Evolutionary conservation across 2,888 invertebrate genomes (phyloP), one percentile per base, ranked within the genome.

Genomic region (Dryomyza anilis): DNA sequence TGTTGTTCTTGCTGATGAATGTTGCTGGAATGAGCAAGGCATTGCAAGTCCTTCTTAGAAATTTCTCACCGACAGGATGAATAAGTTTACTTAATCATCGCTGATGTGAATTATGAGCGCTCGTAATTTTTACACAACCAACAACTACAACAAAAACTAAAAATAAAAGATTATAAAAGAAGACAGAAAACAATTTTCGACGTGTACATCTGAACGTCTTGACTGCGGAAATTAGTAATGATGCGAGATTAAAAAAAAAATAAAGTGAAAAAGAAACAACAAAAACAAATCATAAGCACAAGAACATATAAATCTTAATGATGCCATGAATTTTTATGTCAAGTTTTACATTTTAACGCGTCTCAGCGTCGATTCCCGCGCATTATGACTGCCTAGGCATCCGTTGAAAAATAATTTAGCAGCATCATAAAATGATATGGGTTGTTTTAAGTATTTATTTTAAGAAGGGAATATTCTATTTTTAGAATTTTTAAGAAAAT

Each of bases 241-340:
- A 8, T 8, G 43, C 16, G 16, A 43, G 19, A 43, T 43, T 43
- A 7, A 7, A 43, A 43, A 8, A 43, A 16, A 16, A 39, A 39
- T 4, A 4, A 1, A 39, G 16, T 16, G 7, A n/a, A 39, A 39
- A 7, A 7, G n/a, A 16, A 46, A 16, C 23, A 48, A 14, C 50
- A 39, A 39, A 12, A 6, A 39, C 39, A 12, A 5, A n/a, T 5
- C 39, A n/a, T 12, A 39, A 39, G 39, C 14, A 12, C 14, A n/a
- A 14, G 39, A 39, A 39, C 3, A 39, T 39, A 2, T 39, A n/a
- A 4, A 43, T 43, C 50, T 55, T 55, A 36, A 55, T 55, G 55
- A 36, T 36, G 55, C 55, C 16, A 55, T 55, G 55, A 55, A 55
- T 55, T 55, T 55, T 55, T 55, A 55, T 55, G 23, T 16, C 36